A percentile compares a stretch with the other conserved stretches of the same genome.
Conservation (phyloP, 2,797 vertebrate species). For the Chelon labrosus region DNA sequence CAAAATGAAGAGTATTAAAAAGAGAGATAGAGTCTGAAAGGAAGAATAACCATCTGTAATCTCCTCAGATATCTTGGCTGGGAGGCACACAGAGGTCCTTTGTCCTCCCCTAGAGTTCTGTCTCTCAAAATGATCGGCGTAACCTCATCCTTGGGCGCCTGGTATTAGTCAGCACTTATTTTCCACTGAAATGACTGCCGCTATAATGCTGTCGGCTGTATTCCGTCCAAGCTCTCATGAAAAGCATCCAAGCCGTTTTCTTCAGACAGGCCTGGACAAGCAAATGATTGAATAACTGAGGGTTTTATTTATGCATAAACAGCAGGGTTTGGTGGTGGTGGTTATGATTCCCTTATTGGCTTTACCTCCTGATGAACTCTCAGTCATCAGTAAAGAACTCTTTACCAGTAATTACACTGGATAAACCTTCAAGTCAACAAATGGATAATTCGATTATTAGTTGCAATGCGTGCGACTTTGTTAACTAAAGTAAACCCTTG, state of each 20-base stretch:
- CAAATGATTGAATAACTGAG: conserved; percentile 16
- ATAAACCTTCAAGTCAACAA: conserved; percentile 3
- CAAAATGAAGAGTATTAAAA: conserved; percentile 60
- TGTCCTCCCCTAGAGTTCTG: conserved; percentile 50
- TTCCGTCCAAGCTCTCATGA: conserved; percentile 22
- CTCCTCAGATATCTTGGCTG: conserved; percentile 45
- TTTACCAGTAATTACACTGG: background rate
- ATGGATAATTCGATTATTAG: conserved; percentile 8
- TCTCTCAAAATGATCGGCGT: conserved; percentile 57
- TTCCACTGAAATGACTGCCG: conserved; percentile 30
- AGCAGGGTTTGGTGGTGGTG: conserved; percentile 4
- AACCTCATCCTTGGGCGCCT: conserved; percentile 54
- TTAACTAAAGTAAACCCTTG: background rate
- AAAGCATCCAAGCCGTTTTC: conserved; percentile 22
- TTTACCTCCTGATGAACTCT: conserved; percentile 44
- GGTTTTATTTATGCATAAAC: conserved; percentile 32
- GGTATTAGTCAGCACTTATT: conserved; percentile 64
- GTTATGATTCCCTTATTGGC: conserved; percentile 26
- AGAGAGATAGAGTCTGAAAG: conserved; percentile 20
- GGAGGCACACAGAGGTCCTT: conserved; percentile 46
- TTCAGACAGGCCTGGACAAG: conserved; percentile 16
- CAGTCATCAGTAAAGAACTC: background rate
- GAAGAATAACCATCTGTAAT: conserved; percentile 51
- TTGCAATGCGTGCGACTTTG: background rate
- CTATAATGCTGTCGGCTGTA: conserved; percentile 33